Percentiles rank a stretch among this genome's conserved stretches.
phyloP scores from a whole-genome alignment of 1,140 invertebrate genomes.

The Eumeta japonica region DNA sequence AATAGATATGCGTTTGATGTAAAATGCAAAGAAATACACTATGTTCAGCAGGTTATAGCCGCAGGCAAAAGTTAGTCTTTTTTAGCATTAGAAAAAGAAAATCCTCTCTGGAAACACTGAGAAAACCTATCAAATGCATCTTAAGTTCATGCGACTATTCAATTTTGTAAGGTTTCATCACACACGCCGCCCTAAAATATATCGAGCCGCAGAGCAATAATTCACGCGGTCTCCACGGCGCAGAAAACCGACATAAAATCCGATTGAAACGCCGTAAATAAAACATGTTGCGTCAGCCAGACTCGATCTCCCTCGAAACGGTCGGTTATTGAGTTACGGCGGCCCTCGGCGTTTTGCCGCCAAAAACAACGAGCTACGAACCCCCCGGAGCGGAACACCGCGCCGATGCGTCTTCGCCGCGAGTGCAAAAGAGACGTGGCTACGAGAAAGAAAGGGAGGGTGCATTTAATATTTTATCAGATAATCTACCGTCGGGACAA shows the following conservation, averaged over 20 bases:
- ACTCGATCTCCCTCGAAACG: slow-evolving; percentile 36
- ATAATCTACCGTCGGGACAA: slow-evolving; percentile 38
- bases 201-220: too few species aligned
- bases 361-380: slow-evolving; percentile 55
- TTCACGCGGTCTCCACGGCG: too few species aligned
- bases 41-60: too few species aligned
- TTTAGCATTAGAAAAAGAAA: too few species aligned
- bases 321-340: slow-evolving; percentile 55
- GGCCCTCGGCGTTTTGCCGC: slow-evolving; percentile 53
- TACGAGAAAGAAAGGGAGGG: slow-evolving; percentile 38
- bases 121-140: too few species aligned
- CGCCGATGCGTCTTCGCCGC: slow-evolving; percentile 27
- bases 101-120: too few species aligned
- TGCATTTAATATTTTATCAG: slow-evolving; percentile 52
- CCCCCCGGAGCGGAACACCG: slow-evolving; percentile 55
- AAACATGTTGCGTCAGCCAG: slow-evolving; percentile 55
- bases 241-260: slow-evolving; percentile 39
- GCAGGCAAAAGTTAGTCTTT: too few species aligned
- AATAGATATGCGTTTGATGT: too few species aligned
- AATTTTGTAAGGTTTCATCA: too few species aligned
- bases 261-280: slow-evolving; percentile 55
- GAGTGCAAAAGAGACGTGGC: slow-evolving; percentile 30
- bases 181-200: too few species aligned
- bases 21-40: too few species aligned
- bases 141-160: too few species aligned